Percentiles rank a stretch among this genome's conserved stretches.
Conservation (phyloP, 2,113 vertebrate genomes). For the Heterocephalus glaber region DNA sequence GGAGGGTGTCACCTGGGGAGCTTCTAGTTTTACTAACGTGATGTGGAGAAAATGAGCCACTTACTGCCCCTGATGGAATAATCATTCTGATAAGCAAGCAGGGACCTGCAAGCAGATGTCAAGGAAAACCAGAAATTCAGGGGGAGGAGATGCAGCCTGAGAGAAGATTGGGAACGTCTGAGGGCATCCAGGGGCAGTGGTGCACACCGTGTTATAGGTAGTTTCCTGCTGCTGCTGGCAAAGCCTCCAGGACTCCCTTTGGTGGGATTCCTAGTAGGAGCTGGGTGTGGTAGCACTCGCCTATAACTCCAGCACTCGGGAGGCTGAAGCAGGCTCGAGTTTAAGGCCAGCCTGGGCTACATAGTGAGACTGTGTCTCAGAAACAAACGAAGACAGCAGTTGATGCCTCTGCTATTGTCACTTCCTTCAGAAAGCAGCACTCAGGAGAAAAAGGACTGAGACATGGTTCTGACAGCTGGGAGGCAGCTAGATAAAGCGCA, state of each 20-base stretch:
- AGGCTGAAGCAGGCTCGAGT: background rate
- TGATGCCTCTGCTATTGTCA: too few relatives aligned
- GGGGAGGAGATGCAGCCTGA: background rate
- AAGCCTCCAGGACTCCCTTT: background rate
- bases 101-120: background rate
- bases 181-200: accelerated
- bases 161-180: background rate
- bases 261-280: background rate
- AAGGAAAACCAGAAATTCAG: background rate
- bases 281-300: too few relatives aligned
- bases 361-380: background rate
- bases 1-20: background rate
- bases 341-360: background rate
- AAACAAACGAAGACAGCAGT: background rate
- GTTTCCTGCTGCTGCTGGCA: background rate
- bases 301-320: background rate
- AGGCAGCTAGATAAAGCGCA: background rate
- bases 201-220: accelerated
- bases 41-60: background rate
- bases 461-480: background rate
- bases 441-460: background rate
- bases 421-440: background rate
- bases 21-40: background rate
- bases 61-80: too few relatives aligned
- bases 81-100: background rate